Conservation (phyloP, 2,113 vertebrate species). For the Dinomys branickii region DNA sequence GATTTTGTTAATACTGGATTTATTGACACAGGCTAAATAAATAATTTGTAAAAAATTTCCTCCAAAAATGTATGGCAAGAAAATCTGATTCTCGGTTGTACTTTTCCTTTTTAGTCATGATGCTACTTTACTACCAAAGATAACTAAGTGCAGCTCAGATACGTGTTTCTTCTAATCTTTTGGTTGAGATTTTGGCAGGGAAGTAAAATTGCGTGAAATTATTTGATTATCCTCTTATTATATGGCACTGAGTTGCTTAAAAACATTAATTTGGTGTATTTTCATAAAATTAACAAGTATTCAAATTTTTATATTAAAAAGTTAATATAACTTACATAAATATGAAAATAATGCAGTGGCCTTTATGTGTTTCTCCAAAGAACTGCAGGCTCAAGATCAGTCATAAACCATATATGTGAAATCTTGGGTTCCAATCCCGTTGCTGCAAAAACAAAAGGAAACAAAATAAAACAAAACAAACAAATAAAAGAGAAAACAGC, state of each 20-base stretch:
- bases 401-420: accelerated
- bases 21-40: background rate
- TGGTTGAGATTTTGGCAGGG: background rate
- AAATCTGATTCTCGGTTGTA: background rate
- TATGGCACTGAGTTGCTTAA: background rate
- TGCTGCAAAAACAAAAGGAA: background rate
- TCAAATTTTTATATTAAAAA: background rate
- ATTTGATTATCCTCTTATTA: background rate
- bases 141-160: background rate
- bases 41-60: background rate
- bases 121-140: background rate
- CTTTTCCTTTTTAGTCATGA: background rate
- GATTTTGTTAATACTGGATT: background rate
- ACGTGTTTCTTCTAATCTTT: background rate
- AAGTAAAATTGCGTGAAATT: background rate
- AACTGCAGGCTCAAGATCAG: background rate
- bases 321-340: background rate
- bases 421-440: background rate
- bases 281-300: background rate
- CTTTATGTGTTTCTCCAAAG: background rate
- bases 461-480: background rate
- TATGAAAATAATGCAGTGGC: background rate
- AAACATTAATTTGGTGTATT: background rate
- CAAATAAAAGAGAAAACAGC: background rate
- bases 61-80: background rate